A percentile compares a stretch with the other conserved stretches of the same genome.
phyloP scores from a whole-genome alignment of 2,113 vertebrate species.

The Calyptommatus sinebrachiatus region DNA sequence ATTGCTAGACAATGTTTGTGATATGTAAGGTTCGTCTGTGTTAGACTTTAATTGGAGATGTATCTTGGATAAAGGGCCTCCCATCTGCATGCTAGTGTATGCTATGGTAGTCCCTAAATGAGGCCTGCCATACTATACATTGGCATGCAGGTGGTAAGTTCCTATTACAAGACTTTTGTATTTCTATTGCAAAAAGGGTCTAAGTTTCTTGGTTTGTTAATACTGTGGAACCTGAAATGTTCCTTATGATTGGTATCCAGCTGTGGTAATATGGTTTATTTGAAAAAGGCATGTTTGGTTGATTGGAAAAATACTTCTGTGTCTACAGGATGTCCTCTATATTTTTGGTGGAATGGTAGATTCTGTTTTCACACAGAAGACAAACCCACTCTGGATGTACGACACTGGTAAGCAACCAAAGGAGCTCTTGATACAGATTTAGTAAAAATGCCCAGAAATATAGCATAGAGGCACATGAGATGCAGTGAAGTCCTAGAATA shows the following conservation, averaged over 20 bases:
- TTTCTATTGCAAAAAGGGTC: no score
- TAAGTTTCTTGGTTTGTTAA: no score
- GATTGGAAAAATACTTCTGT: constrained; percentile 9
- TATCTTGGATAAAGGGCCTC: no score
- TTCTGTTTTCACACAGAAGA: constrained; percentile 72
- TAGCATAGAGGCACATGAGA: neutral
- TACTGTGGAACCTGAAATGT: no score
- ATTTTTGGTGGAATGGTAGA: constrained; percentile 85
- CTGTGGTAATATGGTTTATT: neutral
- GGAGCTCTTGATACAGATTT: neutral
- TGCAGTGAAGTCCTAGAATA: neutral
- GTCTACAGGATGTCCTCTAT: constrained; percentile 73
- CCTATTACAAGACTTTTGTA: no score
- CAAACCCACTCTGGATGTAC: constrained; percentile 80
- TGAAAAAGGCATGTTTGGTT: neutral
- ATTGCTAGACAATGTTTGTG: neutral
- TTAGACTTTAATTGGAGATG: no score
- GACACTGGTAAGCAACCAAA: constrained; percentile 69
- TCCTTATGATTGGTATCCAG: neutral
- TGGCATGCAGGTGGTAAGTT: no score
- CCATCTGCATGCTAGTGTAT: no score
- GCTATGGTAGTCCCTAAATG: no score
- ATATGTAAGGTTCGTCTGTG: neutral
- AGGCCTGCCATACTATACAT: no score
- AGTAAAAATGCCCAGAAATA: neutral